Evolutionary conservation across 2,113 vertebrate genomes (phyloP).

Genomic region (Gambusia holbrooki): DNA sequence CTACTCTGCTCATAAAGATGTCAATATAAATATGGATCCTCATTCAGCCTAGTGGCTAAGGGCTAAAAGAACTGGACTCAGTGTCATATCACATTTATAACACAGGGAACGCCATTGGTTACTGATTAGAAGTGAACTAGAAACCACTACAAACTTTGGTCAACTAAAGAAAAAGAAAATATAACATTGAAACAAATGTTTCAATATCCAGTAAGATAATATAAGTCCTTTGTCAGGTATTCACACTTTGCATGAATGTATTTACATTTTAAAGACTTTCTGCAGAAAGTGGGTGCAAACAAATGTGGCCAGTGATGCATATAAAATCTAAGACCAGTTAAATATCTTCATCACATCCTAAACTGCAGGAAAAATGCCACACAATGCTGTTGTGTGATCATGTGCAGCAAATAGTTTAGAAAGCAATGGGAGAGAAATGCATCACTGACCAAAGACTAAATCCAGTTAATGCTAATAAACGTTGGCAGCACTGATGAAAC

Average conservation of each 20-base stretch:
- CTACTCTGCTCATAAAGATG: not conserved
- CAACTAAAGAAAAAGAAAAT: too few relatives aligned
- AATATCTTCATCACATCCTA: not conserved
- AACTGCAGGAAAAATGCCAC: constrained; percentile 10
- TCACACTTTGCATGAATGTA: too few relatives aligned
- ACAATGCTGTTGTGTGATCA: constrained; percentile 11
- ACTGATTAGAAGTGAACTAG: too few relatives aligned
- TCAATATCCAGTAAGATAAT: too few relatives aligned
- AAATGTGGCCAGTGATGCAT: not conserved
- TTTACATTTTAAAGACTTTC: not conserved
- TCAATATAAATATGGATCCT: not conserved
- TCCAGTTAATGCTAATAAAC: constrained; percentile 70
- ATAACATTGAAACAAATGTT: too few relatives aligned
- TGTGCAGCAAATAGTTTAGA: constrained; percentile 17
- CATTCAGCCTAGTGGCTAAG: not conserved
- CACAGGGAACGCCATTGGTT: not conserved
- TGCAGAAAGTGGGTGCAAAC: too few relatives aligned
- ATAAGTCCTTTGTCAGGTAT: too few relatives aligned
- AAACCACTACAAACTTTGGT: too few relatives aligned
- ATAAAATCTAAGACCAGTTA: not conserved
- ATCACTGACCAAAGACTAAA: constrained; percentile 63
- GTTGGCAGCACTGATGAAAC: constrained; percentile 24
- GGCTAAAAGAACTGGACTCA: not conserved
- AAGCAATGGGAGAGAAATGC: constrained; percentile 56
- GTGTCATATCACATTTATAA: not conserved